These are phyloP conservation scores for Menidia beryllina DNA, from an alignment of 2,113 vertebrate genomes.

Conservation along the genomic window DNA sequence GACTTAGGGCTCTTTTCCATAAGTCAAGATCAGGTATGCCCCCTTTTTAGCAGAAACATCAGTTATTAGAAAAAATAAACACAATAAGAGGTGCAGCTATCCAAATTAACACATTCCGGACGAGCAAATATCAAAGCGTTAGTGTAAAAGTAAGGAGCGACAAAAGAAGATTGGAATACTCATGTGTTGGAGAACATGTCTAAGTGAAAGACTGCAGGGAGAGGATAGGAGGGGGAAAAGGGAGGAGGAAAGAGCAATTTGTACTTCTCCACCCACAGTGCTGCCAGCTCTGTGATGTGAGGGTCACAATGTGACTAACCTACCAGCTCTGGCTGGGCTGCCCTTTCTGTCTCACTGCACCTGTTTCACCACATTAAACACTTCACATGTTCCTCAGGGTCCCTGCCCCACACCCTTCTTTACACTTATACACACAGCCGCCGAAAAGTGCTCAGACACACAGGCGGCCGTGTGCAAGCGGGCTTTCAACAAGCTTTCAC, in stretches of 20 bases:
- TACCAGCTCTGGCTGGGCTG: constrained; percentile 63
- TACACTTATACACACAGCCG: constrained; percentile 32
- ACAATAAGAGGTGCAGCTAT: too few relatives aligned
- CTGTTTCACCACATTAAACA: constrained; percentile 80
- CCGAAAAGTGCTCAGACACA: constrained; percentile 16
- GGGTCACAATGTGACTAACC: constrained; percentile 72
- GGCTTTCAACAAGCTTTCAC: constrained; percentile 13
- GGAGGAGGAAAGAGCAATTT: constrained; percentile 59
- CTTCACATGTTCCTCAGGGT: constrained; percentile 69
- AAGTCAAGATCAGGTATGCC: too few relatives aligned
- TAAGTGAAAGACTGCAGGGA: constrained; percentile 11
- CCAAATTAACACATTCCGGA: not conserved
- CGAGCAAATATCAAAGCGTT: not conserved
- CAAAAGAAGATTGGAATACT: not conserved
- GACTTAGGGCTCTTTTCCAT: too few relatives aligned
- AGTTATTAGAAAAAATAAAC: too few relatives aligned
- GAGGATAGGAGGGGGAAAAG: constrained; percentile 18
- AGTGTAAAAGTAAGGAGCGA: not conserved
- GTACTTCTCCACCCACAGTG: constrained; percentile 61
- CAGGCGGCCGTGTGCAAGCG: not conserved
- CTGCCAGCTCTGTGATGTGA: constrained; percentile 66
- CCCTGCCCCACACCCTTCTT: constrained; percentile 46
- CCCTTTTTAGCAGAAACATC: too few relatives aligned
- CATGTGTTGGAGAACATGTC: not conserved
- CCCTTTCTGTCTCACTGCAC: constrained; percentile 89